Evolutionary conservation across 1,140 invertebrate species (phyloP), one percentile per base, ranked within the genome.

Genomic region (Cataglyphis hispanica): DNA sequence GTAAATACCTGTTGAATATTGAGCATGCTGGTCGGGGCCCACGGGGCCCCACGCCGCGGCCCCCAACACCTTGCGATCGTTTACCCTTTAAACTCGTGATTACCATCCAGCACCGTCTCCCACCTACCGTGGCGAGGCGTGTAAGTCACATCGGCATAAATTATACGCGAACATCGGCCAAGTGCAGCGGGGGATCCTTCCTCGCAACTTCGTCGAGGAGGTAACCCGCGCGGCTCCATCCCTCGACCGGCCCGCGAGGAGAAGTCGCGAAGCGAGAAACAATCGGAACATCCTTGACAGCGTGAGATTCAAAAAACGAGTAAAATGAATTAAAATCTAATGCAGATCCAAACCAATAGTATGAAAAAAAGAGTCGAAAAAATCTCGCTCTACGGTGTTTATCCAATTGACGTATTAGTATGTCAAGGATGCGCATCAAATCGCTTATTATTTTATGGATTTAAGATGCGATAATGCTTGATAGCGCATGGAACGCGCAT

Each of bases 1-100:
- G 93, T 94, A 94, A 94, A 94, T 94, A 94, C 90, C 93, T 93
- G 93, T 93, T 94, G 92, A 94, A 94, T 93, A 94, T 93, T 93
- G 93, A 93, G 91, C 91, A 86, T 60, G 88, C 84, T 87, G 89
- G 67, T 31, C 84, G 81, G 87, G 89, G 89, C 91, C 87, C 88
- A 89, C 91, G 90, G 88, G 88, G 89, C 81, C 86, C 90, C 91
- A 87, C 88, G 87, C 86, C 89, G 86, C 88, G 78, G 46, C 16
- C 78, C 91, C 93, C 92, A 43, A 91, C 92, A 93, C 93, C 93
- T 93, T 88, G 91, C 92, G 86, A 88, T 87, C 89, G 91, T 93
- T 93, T 92, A 93, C 90, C 92, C 89, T 93, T 93, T 93, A 93
- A 93, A 93, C 92, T 90, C 86, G 81, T 88, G 89, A 93, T 93